Percentiles rank a stretch among this genome's conserved stretches.
Evolutionary conservation across 1,140 invertebrate genomes (phyloP).

Genomic region (Microplitis demolitor): DNA sequence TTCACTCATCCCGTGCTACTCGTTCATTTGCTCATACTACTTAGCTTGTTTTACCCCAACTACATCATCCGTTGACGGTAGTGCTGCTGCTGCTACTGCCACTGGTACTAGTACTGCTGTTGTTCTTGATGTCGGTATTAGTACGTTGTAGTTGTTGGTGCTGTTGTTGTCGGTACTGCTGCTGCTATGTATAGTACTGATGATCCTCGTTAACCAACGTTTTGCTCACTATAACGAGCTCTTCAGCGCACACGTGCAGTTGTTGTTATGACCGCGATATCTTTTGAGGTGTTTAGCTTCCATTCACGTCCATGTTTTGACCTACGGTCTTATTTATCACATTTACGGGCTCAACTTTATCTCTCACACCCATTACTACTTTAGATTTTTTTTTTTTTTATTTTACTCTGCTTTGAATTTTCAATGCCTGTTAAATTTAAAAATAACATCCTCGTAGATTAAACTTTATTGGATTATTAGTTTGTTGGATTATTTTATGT

Average conservation of each 20-base stretch:
- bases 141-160: not conserved
- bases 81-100: not conserved
- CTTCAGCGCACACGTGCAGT: not conserved
- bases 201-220: slow-evolving; percentile 19
- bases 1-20: not conserved
- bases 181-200: not conserved
- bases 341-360: not conserved
- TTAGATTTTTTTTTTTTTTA: too few species aligned
- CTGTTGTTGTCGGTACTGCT: not conserved
- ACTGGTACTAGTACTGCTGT: too few species aligned
- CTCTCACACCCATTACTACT: not conserved
- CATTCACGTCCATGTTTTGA: not conserved
- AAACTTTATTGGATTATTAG: too few species aligned
- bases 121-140: not conserved
- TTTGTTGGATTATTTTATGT: too few species aligned
- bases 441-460: too few species aligned
- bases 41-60: too few species aligned
- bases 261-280: slow-evolving; percentile 5
- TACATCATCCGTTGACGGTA: not conserved
- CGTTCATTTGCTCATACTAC: not conserved
- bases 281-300: slow-evolving; percentile 1
- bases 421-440: too few species aligned
- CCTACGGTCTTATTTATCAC: not conserved
- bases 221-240: slow-evolving; percentile 18
- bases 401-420: too few species aligned